Evolutionary conservation across 2,888 invertebrate species (phyloP).

Genomic region (Platypus cylindrus): DNA sequence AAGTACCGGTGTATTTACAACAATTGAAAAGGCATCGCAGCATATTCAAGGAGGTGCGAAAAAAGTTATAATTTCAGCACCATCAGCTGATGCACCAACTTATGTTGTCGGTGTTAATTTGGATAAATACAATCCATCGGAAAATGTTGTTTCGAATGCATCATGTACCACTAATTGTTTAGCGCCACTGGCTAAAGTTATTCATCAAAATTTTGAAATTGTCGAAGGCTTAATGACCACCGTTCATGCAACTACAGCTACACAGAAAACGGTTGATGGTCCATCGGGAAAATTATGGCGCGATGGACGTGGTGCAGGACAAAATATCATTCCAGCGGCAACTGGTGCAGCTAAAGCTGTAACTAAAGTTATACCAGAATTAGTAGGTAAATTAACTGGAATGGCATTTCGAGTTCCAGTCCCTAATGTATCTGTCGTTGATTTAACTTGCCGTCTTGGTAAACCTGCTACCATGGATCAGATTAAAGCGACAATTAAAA

Average conservation of each 20-base stretch:
- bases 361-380: conserved; percentile 66
- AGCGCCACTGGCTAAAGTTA: conserved; percentile 66
- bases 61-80: conserved; percentile 41
- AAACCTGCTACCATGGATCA: conserved; percentile 81
- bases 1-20: conserved; percentile 62
- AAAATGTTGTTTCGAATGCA: conserved; percentile 55
- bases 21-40: conserved; percentile 48
- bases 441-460: conserved; percentile 58
- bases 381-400: conserved; percentile 67
- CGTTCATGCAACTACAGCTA: conserved; percentile 91
- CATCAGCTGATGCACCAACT: conserved; percentile 62
- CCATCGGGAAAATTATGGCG: conserved; percentile 43
- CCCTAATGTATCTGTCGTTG: conserved; percentile 95
- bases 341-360: conserved; percentile 72
- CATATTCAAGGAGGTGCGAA: conserved; percentile 33
- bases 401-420: conserved; percentile 99
- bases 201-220: conserved; percentile 59
- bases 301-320: conserved; percentile 55
- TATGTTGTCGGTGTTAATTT: conserved; percentile 63
- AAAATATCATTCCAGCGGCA: conserved; percentile 64
- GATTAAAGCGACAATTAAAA: conserved; percentile 73
- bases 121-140: conserved; percentile 44
- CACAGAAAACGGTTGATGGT: conserved; percentile 88
- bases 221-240: conserved; percentile 84
- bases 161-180: conserved; percentile 79